Evolutionary conservation across 2,797 vertebrate species (phyloP), one percentile per base, ranked within the genome.

Genomic region (Xenentodon cancila): DNA sequence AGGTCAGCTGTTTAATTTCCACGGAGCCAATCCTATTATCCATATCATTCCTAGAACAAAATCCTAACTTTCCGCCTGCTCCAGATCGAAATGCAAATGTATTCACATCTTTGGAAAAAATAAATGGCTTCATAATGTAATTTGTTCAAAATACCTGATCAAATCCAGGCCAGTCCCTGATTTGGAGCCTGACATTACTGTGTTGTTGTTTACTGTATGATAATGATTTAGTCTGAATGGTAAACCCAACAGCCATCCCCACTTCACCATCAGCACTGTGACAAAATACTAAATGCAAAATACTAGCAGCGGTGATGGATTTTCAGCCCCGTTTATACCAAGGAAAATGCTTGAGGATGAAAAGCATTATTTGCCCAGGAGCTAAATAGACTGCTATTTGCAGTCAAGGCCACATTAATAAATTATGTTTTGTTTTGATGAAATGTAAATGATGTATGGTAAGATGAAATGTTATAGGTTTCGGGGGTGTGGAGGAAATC

Each of bases 381-480:
- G 84, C 75, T 44, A 75, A 62, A 75, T 68, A 84, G 80, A 85
- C 63, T 73, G 70, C 76, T 68, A 73, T 86, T 83, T 77, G 46
- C 63, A 77, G 78, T 62, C 3, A 34, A 52, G 79, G 55, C 80
- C 57, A 77, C 80, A 83, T 88, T 79, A 84, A 88, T 92, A 88
- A 89, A 88, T 86, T 45, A 89, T 82, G 74, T 27, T 66, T 44
- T 80, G 68, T 83, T 87, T 84, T 77, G 72, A 84, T 82, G 75
- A 73, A 77, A 84, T 85, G 77, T 82, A 86, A 85, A 91, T 82
- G 74, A 48, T 40, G 37, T 15, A 16, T 3, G 13, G 72, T 44
- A 60, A 80, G 77, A 75, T 77, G 71, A 81, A 88, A 79, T 76
- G 75, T 52, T 76, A 76, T 66, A 15, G 34, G 56, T 61, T 82